Percentiles rank a stretch among this genome's conserved stretches.
phyloP scores from a whole-genome alignment of 2,113 vertebrate species.

The Tympanuchus pallidicinctus region DNA sequence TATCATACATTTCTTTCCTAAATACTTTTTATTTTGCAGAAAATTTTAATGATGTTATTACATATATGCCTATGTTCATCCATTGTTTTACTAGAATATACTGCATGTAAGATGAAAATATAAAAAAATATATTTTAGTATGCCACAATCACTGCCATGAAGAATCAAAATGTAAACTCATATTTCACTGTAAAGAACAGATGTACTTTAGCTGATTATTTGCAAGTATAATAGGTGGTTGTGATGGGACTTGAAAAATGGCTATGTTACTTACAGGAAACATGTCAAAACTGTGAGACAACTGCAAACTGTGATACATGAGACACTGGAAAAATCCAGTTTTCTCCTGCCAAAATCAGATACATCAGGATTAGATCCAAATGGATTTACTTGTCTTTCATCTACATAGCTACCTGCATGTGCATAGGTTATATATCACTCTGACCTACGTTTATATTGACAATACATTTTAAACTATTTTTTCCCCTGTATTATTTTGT shows the following conservation, averaged over 20 bases:
- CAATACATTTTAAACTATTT: not conserved
- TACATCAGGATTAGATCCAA: not conserved
- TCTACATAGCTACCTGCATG: not conserved
- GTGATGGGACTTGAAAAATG: conserved; percentile 36
- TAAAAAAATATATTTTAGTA: not conserved
- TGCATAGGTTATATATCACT: not conserved
- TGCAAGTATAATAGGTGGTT: conserved; percentile 65
- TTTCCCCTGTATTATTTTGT: not conserved
- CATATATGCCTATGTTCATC: not conserved
- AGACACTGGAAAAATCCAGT: conserved; percentile 13
- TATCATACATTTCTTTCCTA: not conserved
- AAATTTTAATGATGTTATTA: not conserved
- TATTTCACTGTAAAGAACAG: conserved; percentile 35
- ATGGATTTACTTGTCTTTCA: not conserved
- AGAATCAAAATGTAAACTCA: not conserved
- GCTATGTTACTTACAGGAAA: conserved; percentile 48
- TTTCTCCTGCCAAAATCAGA: conserved; percentile 36
- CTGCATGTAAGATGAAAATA: not conserved
- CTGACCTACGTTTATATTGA: not conserved
- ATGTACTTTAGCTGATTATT: conserved; percentile 48
- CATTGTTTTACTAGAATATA: not conserved
- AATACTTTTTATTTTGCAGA: not conserved
- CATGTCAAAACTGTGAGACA: conserved; percentile 29
- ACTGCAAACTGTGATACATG: conserved; percentile 31
- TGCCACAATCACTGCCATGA: not conserved